Base-by-base conservation (phyloP, 2,797 vertebrate species). In the Cercopithecus diana region DNA sequence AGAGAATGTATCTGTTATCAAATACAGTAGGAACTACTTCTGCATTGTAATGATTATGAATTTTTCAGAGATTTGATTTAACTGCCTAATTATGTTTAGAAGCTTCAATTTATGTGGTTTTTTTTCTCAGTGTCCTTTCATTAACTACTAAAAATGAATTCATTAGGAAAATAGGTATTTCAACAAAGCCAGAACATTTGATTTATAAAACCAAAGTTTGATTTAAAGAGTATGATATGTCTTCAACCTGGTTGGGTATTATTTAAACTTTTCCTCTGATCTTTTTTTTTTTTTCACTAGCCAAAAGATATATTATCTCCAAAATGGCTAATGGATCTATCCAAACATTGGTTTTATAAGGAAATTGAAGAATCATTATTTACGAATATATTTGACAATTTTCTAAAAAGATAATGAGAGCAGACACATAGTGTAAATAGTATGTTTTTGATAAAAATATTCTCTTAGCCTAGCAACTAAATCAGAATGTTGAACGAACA, bases 21-120 rank as follows among this genome's bases (percentile, higher is more conserved):
- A 36, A 82, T 52, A 58, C 9, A 82, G 33, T 26, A 95, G 87
- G 55, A 86, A 52, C 26, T 75, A 81, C 36, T 39, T 86, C 52
- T 93, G 20, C 33, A 76, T 88, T 96, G 12, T 83, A 75, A 92
- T 75, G 55, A 89, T 93, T 75, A 67, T 33, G 30, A 93, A 88
- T 75, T 93, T 88, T 94, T 84, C 55, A 20, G 88, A 52, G 48
- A 94, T 92, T 94, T 95, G 33, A 83, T 92, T 90, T 93, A 93
- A 61, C 70, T 61, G 20, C 33, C 48, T 95, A 79, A 87, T 96
- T 82, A 43, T 93, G 14, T 95, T 96, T 95, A 70, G 55, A 88
- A 96, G 83, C 52, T 39, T 93, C 39, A 88, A 30, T 93, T 93
- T 79, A 33, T 72, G 2, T n/a, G 28, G 26, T 64, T 75, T 88